These are phyloP conservation scores for Montipora foliosa DNA, from an alignment of 64 coral and sea anemone species.

Conservation along the genomic window DNA sequence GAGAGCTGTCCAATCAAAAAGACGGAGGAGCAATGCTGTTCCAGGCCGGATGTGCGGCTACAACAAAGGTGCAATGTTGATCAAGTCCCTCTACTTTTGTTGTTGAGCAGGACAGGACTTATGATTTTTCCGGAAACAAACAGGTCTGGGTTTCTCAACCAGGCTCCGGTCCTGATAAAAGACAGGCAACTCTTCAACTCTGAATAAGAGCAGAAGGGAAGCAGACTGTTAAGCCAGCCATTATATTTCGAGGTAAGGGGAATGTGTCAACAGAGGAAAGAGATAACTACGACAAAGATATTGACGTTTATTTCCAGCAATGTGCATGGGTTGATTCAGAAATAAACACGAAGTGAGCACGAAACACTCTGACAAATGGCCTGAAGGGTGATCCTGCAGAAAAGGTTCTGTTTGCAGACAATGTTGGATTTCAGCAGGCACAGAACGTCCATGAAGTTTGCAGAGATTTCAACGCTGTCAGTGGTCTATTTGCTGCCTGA, in stretches of 20 bases:
- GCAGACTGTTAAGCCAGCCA: conserved; percentile 70
- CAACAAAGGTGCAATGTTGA: conserved; percentile 26
- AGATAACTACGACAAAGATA: conserved; percentile 40
- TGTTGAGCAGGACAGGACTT: conserved; percentile 48
- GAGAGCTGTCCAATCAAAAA: conserved; percentile 56
- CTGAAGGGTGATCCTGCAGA: conserved; percentile 48
- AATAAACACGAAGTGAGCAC: conserved; percentile 50
- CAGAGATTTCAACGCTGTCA: conserved; percentile 7
- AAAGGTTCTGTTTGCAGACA: conserved; percentile 75
- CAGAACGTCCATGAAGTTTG: conserved; percentile 15
- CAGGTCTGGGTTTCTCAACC: conserved; percentile 52
- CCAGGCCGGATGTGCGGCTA: background rate
- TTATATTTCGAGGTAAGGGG: conserved; percentile 71
- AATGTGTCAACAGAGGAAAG: conserved; percentile 30
- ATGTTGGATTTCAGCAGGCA: conserved; percentile 37
- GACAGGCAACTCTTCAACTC: conserved; percentile 46
- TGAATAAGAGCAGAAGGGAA: conserved; percentile 40
- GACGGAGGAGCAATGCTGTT: conserved; percentile 41
- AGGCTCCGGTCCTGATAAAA: conserved; percentile 24
- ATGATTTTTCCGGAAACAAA: conserved; percentile 18
- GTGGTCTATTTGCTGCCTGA: conserved; percentile 16
- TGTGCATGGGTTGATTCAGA: conserved; percentile 70
- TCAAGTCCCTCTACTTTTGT: conserved; percentile 48
- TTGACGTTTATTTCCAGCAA: conserved; percentile 68
- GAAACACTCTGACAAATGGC: conserved; percentile 39